Percentiles rank a stretch among this genome's conserved stretches.
phyloP scores from a whole-genome alignment of 1,140 invertebrate genomes.

The Ctenoplectra terminalis region DNA sequence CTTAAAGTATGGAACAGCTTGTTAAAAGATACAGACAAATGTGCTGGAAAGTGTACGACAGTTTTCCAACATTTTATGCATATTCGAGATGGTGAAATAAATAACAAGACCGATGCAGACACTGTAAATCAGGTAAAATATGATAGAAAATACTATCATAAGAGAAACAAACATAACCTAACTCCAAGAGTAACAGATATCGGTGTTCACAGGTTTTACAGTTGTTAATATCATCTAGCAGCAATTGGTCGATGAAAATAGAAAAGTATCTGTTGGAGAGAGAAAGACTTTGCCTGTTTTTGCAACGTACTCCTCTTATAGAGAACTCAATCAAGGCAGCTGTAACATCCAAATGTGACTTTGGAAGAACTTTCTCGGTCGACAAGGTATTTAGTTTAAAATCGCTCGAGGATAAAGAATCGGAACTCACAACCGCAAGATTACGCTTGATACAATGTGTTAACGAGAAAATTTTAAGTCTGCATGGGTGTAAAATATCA shows the following conservation, averaged over 20 bases:
- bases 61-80: constrained; percentile 68
- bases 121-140: constrained; percentile 66
- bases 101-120: constrained; percentile 40
- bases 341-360: constrained; percentile 53
- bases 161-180: constrained; percentile 45
- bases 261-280: constrained; percentile 62
- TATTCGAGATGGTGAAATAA: neutral
- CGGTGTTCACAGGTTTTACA: constrained; percentile 64
- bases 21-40: constrained; percentile 25
- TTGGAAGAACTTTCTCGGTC: constrained; percentile 59
- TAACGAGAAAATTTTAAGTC: constrained; percentile 77
- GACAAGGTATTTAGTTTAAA: constrained; percentile 56
- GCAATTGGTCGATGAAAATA: constrained; percentile 68
- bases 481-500: constrained; percentile 66
- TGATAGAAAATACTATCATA: constrained; percentile 13
- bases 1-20: constrained; percentile 82
- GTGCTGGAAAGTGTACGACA: constrained; percentile 52
- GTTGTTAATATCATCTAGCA: constrained; percentile 62
- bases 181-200: constrained; percentile 19
- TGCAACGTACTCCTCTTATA: constrained; percentile 67
- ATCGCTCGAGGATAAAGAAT: constrained; percentile 67
- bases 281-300: constrained; percentile 69
- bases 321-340: constrained; percentile 59
- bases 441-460: constrained; percentile 76
- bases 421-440: constrained; percentile 76